Percentiles rank a stretch among this genome's conserved stretches.
Conservation (phyloP, 2,888 invertebrate species). For the Trimorus sp. region DNA sequence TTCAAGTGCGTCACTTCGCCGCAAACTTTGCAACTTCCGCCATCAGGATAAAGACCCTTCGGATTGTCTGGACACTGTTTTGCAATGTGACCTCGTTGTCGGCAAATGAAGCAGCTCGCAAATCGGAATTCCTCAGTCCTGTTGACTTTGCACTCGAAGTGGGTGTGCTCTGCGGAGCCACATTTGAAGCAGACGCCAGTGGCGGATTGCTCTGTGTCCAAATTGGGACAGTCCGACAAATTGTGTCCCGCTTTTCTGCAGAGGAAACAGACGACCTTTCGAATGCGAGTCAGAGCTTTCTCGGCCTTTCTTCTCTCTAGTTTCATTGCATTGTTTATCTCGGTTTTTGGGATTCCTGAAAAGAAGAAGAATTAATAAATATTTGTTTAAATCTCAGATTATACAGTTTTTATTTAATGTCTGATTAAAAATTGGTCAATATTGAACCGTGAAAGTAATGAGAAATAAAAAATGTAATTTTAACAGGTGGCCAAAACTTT, state of each 20-base stretch:
- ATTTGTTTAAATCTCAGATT: no score
- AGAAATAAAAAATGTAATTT: no score
- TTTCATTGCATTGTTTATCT: slow-evolving; percentile 86
- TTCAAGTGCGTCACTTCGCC: slow-evolving; percentile 93
- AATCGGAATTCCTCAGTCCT: slow-evolving; percentile 87
- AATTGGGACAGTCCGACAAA: slow-evolving; percentile 90
- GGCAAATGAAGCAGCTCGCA: slow-evolving; percentile 94
- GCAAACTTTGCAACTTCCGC: slow-evolving; percentile 91
- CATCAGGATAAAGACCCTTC: slow-evolving; percentile 93
- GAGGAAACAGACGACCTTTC: slow-evolving; percentile 89
- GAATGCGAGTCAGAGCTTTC: slow-evolving; percentile 86
- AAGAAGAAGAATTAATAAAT: background rate
- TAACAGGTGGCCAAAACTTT: no score
- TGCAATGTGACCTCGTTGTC: slow-evolving; percentile 93
- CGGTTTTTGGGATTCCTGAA: slow-evolving; percentile 84
- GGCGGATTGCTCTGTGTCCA: slow-evolving; percentile 83
- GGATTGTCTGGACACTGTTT: slow-evolving; percentile 94
- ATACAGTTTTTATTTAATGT: no score
- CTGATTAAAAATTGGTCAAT: no score
- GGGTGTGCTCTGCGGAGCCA: slow-evolving; percentile 93
- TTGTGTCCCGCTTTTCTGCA: slow-evolving; percentile 91
- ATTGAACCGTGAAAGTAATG: no score
- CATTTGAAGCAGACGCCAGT: slow-evolving; percentile 93
- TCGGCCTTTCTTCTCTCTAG: slow-evolving; percentile 88
- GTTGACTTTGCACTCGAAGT: slow-evolving; percentile 88